A percentile compares a stretch with the other conserved stretches of the same genome.
These are phyloP conservation scores for Hippasteria phrygiana DNA, from an alignment of 53 echinoderm and acorn worm species.

Conservation along the genomic window DNA sequence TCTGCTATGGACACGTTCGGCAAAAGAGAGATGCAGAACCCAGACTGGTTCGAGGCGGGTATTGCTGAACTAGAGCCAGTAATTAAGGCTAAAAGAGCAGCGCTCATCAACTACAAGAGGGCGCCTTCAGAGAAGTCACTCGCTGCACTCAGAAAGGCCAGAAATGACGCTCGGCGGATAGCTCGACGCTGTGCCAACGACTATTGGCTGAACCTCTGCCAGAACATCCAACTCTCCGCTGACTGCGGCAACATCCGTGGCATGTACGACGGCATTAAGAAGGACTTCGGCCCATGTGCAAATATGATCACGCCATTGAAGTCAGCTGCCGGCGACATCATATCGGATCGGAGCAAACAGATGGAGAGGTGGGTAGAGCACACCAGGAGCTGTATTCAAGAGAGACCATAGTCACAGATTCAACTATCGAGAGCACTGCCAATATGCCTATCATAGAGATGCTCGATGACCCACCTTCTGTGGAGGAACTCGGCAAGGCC, in stretches of 20 bases:
- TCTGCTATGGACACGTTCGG: slow-evolving; percentile 31
- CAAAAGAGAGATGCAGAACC: slow-evolving; percentile 36
- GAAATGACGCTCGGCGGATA: slow-evolving; percentile 13
- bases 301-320: slow-evolving; percentile 33
- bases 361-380: slow-evolving; percentile 60
- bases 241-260: slow-evolving; percentile 31
- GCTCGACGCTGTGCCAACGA: slow-evolving; percentile 55
- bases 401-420: not conserved
- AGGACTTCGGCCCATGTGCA: slow-evolving; percentile 32
- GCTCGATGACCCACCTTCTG: slow-evolving; percentile 10
- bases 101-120: slow-evolving; percentile 4
- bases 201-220: slow-evolving; percentile 54
- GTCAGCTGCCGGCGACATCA: slow-evolving; percentile 28
- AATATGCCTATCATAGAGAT: slow-evolving; percentile 23
- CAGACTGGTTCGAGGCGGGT: slow-evolving; percentile 5
- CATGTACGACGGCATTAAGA: slow-evolving; percentile 56
- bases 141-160: slow-evolving; percentile 18
- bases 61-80: not conserved
- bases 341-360: slow-evolving; percentile 33
- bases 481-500: slow-evolving; percentile 13
- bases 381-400: slow-evolving; percentile 23
- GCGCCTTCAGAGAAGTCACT: slow-evolving; percentile 1
- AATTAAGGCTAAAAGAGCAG: slow-evolving; percentile 27
- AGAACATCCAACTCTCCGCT: slow-evolving; percentile 28
- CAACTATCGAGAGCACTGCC: not conserved